These are phyloP conservation scores for Holacanthella duospinosa DNA, from an alignment of 2,888 invertebrate genomes.

Conservation along the genomic window DNA sequence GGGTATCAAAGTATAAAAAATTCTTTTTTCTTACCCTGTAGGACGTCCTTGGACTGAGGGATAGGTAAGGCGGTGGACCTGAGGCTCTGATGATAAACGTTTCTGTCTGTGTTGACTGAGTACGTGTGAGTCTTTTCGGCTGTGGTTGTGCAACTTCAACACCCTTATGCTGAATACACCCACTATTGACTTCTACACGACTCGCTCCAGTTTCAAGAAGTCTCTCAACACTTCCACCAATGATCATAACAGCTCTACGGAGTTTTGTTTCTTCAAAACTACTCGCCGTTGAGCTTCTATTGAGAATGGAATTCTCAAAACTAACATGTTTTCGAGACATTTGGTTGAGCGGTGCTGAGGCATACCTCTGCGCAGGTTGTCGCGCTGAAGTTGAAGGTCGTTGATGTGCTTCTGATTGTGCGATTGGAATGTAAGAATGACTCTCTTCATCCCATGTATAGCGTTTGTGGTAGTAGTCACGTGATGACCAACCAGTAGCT, in stretches of 20 bases:
- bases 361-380: conserved; percentile 23
- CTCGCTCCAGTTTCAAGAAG: conserved; percentile 50
- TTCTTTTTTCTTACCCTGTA: conserved; percentile 48
- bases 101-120: conserved; percentile 86
- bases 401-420: not conserved
- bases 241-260: conserved; percentile 21
- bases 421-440: not conserved
- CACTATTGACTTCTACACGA: not conserved
- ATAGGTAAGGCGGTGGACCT: conserved; percentile 53
- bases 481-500: conserved; percentile 1
- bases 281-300: conserved; percentile 28
- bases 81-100: conserved; percentile 59
- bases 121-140: conserved; percentile 47
- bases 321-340: conserved; percentile 63
- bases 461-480: conserved; percentile 4
- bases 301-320: conserved; percentile 46
- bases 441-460: not conserved
- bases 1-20: not conserved
- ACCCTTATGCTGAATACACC: not conserved
- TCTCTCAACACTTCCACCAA: conserved; percentile 53
- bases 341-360: conserved; percentile 31
- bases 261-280: conserved; percentile 35
- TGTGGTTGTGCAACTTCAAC: conserved; percentile 12
- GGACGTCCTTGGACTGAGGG: conserved; percentile 68
- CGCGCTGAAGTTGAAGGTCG: conserved; percentile 10